Evolutionary conservation across 2,113 vertebrate species (phyloP), one percentile per base, ranked within the genome.

Genomic region (Takifugu bimaculatus): DNA sequence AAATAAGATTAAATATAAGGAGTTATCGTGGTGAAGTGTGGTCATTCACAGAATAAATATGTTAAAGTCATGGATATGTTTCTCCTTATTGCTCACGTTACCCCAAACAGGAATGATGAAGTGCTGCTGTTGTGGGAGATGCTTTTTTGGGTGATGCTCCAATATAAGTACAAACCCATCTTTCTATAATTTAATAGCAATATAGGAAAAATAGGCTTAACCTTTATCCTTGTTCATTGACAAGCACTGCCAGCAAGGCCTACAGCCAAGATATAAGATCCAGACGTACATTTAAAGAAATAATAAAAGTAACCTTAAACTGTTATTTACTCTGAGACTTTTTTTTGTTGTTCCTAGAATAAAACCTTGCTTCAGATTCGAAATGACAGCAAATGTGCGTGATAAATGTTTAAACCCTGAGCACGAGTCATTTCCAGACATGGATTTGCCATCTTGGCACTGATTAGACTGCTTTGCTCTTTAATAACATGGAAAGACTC

Each of bases 201-300:
- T 20, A 20, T 20, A 20, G 43, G 43, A 57, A 61, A 13, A 68
- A 63, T n/a, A 50, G 65, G 66, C 63, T 76, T 80, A 65, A 28
- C 20, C 20, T 74, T 72, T 72, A 80, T 78, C 67, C 77, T 78
- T 72, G 69, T 48, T 48, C 70, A 64, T 78, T 60, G 68, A 65
- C 50, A 60, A 55, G 52, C 54, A 42, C 65, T 44, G 77, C 57
- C 72, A 76, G 70, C 79, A 64, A 42, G 25, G 43, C 14, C 57
- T 53, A 12, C 27, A 72, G 74, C 72, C 69, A 78, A 68, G 28
- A 6, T 47, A 32, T 60, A 20, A 68, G 43, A 32, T 60, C 44
- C 51, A 52, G 29, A 53, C 26, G 43, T 65, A 48, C 57, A 51
- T 60, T 54, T 53, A 14, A 32, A 29, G 62, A 51, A 63, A 65